Conservation (phyloP, 2,113 vertebrate genomes). For the Protobothrops flavoviridis region DNA sequence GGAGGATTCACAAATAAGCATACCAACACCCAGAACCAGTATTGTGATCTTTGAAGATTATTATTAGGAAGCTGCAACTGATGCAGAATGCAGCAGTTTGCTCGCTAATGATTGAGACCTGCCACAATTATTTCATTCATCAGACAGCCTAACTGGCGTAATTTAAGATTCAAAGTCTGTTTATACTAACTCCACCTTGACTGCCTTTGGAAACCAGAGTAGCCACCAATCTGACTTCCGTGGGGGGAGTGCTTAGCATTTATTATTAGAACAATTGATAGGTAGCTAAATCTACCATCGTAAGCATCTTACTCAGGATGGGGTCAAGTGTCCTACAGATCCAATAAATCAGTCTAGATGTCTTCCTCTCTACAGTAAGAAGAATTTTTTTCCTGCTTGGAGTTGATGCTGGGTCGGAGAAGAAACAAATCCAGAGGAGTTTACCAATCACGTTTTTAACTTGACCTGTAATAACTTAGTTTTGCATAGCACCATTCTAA, state of each 20-base stretch:
- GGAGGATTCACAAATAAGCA: not conserved
- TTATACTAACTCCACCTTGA: not conserved
- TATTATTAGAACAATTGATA: not conserved
- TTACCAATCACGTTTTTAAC: not conserved
- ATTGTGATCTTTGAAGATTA: not conserved
- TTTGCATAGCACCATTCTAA: not conserved
- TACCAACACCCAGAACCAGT: not conserved
- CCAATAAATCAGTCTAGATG: not conserved
- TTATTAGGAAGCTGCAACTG: not conserved
- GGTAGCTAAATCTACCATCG: not conserved
- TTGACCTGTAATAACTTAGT: not conserved
- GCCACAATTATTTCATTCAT: not conserved
- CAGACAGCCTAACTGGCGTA: not conserved
- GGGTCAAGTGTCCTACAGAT: not conserved
- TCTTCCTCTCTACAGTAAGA: not conserved
- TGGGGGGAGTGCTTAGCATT: not conserved
- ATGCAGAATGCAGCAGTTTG: not conserved
- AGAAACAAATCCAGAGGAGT: not conserved
- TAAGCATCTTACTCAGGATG: not conserved
- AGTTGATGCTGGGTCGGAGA: not conserved
- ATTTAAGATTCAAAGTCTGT: not conserved
- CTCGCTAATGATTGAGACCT: not conserved
- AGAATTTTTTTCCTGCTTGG: not conserved
- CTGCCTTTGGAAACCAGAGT: not conserved
- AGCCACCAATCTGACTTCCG: not conserved